Evolutionary conservation across 2,888 invertebrate species (phyloP).

Genomic region (Amiota communis): DNA sequence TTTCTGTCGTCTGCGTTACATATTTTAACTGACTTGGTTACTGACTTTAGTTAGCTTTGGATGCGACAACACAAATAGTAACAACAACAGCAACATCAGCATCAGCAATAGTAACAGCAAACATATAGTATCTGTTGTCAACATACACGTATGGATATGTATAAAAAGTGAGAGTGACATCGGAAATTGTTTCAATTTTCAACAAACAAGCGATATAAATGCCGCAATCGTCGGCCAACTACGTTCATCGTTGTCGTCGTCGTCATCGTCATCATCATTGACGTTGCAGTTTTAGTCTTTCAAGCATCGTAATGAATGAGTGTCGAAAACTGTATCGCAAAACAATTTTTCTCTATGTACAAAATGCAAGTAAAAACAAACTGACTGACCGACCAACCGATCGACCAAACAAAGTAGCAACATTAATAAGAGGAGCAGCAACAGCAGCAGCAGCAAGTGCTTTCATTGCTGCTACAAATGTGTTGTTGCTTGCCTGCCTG

Average conservation of each 20-base stretch:
- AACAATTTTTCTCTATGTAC: constrained; percentile 59
- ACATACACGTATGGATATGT: constrained; percentile 30
- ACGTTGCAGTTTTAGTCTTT: constrained; percentile 27
- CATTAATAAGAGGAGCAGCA: too few species aligned
- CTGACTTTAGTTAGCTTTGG: constrained; percentile 13
- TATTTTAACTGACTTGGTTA: constrained; percentile 24
- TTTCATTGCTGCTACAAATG: constrained; percentile 46
- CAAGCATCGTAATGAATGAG: constrained; percentile 63
- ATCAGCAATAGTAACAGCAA: constrained; percentile 52
- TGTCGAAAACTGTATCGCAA: constrained; percentile 71
- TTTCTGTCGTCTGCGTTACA: constrained; percentile 24
- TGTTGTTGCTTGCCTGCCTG: constrained; percentile 39
- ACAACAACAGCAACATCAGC: constrained; percentile 40
- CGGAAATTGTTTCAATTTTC: constrained; percentile 72
- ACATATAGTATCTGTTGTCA: constrained; percentile 56
- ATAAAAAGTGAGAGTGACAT: constrained; percentile 72
- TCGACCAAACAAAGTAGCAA: background rate
- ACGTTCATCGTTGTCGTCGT: constrained; percentile 29
- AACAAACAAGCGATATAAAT: constrained; percentile 40
- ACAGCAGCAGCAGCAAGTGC: constrained; percentile 45
- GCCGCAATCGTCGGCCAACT: constrained; percentile 51
- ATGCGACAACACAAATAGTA: constrained; percentile 9
- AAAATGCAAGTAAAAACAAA: constrained; percentile 27
- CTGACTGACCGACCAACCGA: constrained; percentile 16
- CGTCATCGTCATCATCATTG: constrained; percentile 41